A percentile compares a stretch with the other conserved stretches of the same genome.
phyloP scores from a whole-genome alignment of 92 coral and sea anemone species.

The Phenganax subtilis region DNA sequence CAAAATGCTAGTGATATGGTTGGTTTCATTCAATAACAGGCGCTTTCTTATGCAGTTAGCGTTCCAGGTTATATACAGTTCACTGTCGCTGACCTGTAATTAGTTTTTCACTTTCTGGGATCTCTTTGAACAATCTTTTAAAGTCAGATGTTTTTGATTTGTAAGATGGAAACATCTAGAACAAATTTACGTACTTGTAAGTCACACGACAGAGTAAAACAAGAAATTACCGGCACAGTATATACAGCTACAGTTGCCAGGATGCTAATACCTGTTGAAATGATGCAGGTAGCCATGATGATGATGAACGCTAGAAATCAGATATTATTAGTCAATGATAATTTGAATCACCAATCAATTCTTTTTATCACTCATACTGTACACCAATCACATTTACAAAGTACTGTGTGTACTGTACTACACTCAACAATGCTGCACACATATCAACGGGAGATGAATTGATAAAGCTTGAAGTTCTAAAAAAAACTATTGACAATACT shows the following conservation, averaged over 20 bases:
- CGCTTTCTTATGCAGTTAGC: no score
- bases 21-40: no score
- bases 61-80: no score
- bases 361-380: no score
- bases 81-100: conserved; percentile 59
- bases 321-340: neutral
- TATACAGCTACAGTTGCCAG: neutral
- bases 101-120: conserved; percentile 89
- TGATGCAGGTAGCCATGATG: conserved; percentile 97
- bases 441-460: no score
- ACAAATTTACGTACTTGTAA: neutral
- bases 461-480: neutral
- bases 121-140: conserved; percentile 83
- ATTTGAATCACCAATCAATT: neutral
- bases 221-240: neutral
- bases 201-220: neutral
- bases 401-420: no score
- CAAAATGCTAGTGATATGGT: no score
- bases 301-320: conserved; percentile 65
- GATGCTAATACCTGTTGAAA: conserved; percentile 71
- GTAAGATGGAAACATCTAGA: conserved; percentile 87
- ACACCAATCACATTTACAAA: no score
- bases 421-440: no score
- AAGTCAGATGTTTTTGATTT: conserved; percentile 86
- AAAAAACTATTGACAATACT: neutral